Evolutionary conservation across 2,888 invertebrate genomes (phyloP).

Genomic region (Chrysomela aeneicollis): DNA sequence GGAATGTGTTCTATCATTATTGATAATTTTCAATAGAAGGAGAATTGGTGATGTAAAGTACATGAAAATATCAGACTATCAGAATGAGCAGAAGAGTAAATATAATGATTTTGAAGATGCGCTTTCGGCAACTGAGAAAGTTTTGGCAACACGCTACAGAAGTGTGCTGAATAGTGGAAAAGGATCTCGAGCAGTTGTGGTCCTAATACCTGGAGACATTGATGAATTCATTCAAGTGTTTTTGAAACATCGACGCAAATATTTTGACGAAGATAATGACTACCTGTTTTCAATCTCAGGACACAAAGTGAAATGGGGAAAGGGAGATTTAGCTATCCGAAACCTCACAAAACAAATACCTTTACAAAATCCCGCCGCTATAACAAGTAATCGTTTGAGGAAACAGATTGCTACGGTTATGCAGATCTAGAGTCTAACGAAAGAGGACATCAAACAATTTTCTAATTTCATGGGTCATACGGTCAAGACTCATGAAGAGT

Average conservation of each 20-base stretch:
- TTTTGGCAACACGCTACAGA: constrained; percentile 40
- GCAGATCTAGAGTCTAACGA: constrained; percentile 5
- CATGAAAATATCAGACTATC: constrained; percentile 33
- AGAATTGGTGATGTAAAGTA: constrained; percentile 36
- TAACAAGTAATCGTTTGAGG: constrained; percentile 1
- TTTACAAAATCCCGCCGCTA: constrained; percentile 1
- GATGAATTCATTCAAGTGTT: neutral
- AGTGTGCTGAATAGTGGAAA: constrained; percentile 43
- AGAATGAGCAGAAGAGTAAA: constrained; percentile 20
- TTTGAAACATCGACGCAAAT: neutral
- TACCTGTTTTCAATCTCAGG: neutral
- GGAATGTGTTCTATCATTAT: constrained; percentile 27
- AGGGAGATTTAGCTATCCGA: constrained; percentile 2
- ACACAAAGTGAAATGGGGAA: neutral
- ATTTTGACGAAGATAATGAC: neutral
- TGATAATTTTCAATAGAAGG: constrained; percentile 37
- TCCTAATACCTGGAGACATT: constrained; percentile 41
- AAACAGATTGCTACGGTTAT: constrained; percentile 7
- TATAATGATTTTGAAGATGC: constrained; percentile 35
- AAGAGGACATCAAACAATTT: constrained; percentile 7
- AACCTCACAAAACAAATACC: neutral
- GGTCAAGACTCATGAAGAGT: constrained; percentile 2
- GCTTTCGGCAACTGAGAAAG: constrained; percentile 34
- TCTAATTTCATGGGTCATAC: constrained; percentile 1
- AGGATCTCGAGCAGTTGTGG: constrained; percentile 45